A percentile compares a stretch with the other conserved stretches of the same genome.
Evolutionary conservation across 2,888 invertebrate species (phyloP).

Genomic region (Caenorhabditis imperialis): DNA sequence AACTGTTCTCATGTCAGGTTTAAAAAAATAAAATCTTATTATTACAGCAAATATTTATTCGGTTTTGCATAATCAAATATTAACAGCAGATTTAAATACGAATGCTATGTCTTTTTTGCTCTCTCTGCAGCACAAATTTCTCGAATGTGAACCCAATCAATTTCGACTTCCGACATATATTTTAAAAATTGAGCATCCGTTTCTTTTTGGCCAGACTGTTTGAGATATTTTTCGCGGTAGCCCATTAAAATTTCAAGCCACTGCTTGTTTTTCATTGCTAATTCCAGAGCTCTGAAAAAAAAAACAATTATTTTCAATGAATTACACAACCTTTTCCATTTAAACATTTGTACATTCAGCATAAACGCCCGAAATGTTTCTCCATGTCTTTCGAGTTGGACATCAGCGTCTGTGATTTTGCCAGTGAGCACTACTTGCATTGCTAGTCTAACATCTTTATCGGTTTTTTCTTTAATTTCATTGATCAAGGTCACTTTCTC

Average conservation of each 20-base stretch:
- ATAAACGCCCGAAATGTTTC: slow-evolving; percentile 84
- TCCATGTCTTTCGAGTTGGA: slow-evolving; percentile 82
- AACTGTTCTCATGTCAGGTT: no score
- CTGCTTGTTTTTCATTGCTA: slow-evolving; percentile 85
- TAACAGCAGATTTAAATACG: no score
- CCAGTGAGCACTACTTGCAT: slow-evolving; percentile 73
- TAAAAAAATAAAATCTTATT: no score
- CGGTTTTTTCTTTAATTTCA: slow-evolving; percentile 68
- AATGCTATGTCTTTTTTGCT: no score
- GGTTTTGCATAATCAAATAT: no score
- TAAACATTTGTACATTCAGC: slow-evolving; percentile 84
- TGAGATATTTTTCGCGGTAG: slow-evolving; percentile 83
- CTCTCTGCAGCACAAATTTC: slow-evolving; percentile 78
- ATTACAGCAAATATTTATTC: no score
- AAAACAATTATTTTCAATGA: no score
- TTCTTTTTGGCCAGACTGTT: slow-evolving; percentile 80
- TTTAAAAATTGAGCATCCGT: slow-evolving; percentile 76
- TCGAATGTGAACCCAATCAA: slow-evolving; percentile 80
- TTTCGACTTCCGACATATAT: slow-evolving; percentile 77
- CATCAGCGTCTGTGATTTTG: slow-evolving; percentile 83
- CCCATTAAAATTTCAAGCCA: slow-evolving; percentile 86
- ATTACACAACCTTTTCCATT: slow-evolving; percentile 87
- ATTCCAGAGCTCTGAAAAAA: slow-evolving; percentile 83
- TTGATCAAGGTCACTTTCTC: slow-evolving; percentile 79
- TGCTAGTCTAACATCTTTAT: slow-evolving; percentile 80